These are phyloP conservation scores for Carassius gibelio DNA, from an alignment of 2,113 vertebrate species.

Conservation along the genomic window DNA sequence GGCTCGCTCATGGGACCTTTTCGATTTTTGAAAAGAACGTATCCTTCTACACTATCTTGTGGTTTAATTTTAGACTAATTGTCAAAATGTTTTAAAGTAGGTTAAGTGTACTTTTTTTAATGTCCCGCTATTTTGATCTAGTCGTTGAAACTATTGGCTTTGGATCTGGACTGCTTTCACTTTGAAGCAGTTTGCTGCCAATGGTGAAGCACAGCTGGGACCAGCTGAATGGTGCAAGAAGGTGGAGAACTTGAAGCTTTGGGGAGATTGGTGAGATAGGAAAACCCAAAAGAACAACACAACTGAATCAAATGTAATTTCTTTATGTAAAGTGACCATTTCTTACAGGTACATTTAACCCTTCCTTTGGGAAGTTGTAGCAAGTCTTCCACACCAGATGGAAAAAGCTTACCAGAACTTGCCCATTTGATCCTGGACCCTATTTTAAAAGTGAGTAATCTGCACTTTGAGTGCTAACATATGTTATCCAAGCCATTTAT, in stretches of 20 bases:
- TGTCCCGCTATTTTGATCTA: constrained; percentile 82
- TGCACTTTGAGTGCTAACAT: background rate
- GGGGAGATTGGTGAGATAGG: constrained; percentile 87
- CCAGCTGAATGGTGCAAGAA: constrained; percentile 88
- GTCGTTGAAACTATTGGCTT: constrained; percentile 90
- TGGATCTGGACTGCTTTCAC: constrained; percentile 84
- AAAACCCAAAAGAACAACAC: background rate
- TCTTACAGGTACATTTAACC: constrained; percentile 85
- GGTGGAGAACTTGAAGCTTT: constrained; percentile 95
- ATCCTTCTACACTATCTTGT: background rate
- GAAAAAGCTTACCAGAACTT: constrained; percentile 84
- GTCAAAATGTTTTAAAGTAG: too few species aligned
- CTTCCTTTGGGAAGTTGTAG: constrained; percentile 85
- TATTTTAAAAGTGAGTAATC: constrained; percentile 87
- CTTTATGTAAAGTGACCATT: background rate
- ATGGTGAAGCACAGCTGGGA: constrained; percentile 56
- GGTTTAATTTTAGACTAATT: background rate
- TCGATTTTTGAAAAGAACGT: background rate
- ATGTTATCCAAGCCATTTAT: constrained; percentile 48
- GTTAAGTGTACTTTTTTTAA: background rate
- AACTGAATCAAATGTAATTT: background rate
- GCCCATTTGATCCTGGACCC: constrained; percentile 91
- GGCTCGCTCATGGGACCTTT: background rate
- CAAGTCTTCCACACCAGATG: constrained; percentile 80
- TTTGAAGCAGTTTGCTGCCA: constrained; percentile 54